phyloP scores from a whole-genome alignment of 1,140 invertebrate genomes.

The Solenopsis fugax region DNA sequence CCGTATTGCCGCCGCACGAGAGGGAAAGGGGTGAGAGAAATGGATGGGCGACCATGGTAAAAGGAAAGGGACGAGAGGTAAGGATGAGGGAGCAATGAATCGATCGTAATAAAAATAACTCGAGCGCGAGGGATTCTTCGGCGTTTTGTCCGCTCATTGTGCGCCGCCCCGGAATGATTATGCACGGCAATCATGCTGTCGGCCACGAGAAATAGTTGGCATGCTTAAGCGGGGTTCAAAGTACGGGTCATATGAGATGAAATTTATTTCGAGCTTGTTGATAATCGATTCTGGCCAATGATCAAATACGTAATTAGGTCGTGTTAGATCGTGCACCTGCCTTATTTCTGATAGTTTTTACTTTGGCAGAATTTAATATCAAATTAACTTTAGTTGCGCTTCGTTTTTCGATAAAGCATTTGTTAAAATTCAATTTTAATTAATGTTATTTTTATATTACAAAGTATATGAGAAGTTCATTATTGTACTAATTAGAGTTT shows the following conservation, averaged over 20 bases:
- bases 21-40: slow-evolving; percentile 43
- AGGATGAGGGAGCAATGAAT: slow-evolving; percentile 17
- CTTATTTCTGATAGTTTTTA: not conserved
- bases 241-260: not conserved
- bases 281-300: not conserved
- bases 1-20: slow-evolving; percentile 33
- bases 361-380: not conserved
- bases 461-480: not conserved
- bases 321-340: too few species aligned
- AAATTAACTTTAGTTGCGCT: not conserved
- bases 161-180: slow-evolving; percentile 33
- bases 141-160: slow-evolving; percentile 49
- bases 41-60: slow-evolving; percentile 16
- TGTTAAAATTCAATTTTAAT: not conserved
- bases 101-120: slow-evolving; percentile 64
- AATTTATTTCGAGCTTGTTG: slow-evolving; percentile 11
- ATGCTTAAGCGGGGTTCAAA: slow-evolving; percentile 18
- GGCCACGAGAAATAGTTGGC: slow-evolving; percentile 31
- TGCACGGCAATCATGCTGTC: slow-evolving; percentile 22
- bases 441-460: not conserved
- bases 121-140: slow-evolving; percentile 57
- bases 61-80: not conserved
- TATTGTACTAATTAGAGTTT: not conserved
- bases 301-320: not conserved
- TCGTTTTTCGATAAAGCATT: slow-evolving; percentile 27